Evolutionary conservation across 2,113 vertebrate species (phyloP).

Genomic region (Cinclus mexicanus): DNA sequence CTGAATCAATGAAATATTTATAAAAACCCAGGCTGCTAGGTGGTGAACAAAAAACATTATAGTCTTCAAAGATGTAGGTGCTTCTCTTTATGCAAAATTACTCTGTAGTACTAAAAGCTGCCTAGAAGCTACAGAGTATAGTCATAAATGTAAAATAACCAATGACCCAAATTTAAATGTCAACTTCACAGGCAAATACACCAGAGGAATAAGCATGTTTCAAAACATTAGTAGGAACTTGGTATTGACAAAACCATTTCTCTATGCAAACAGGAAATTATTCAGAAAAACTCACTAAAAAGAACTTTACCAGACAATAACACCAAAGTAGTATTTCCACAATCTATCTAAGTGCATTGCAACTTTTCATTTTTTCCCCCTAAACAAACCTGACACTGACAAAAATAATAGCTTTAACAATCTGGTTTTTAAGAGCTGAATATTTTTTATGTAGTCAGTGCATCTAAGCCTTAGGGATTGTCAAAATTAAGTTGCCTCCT

Average conservation of each 20-base stretch:
- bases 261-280: not conserved
- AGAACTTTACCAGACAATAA: not conserved
- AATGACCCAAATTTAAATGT: not conserved
- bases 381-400: not conserved
- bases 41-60: not conserved
- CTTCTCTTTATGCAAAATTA: not conserved
- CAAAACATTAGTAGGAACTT: not conserved
- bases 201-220: rapidly evolving
- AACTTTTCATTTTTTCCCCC: not conserved
- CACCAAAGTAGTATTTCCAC: not conserved
- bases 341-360: not conserved
- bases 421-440: not conserved
- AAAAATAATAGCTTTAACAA: not conserved
- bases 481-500: not conserved
- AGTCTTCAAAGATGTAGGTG: not conserved
- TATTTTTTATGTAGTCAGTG: not conserved
- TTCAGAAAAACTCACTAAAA: not conserved
- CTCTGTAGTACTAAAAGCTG: not conserved
- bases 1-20: not conserved
- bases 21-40: not conserved
- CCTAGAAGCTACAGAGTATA: not conserved
- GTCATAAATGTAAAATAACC: not conserved
- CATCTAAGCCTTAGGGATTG: not conserved
- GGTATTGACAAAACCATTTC: not conserved
- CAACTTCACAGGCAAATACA: not conserved